These are phyloP conservation scores for Ditula angustiorana DNA, from an alignment of 2,888 invertebrate species.

Conservation along the genomic window DNA sequence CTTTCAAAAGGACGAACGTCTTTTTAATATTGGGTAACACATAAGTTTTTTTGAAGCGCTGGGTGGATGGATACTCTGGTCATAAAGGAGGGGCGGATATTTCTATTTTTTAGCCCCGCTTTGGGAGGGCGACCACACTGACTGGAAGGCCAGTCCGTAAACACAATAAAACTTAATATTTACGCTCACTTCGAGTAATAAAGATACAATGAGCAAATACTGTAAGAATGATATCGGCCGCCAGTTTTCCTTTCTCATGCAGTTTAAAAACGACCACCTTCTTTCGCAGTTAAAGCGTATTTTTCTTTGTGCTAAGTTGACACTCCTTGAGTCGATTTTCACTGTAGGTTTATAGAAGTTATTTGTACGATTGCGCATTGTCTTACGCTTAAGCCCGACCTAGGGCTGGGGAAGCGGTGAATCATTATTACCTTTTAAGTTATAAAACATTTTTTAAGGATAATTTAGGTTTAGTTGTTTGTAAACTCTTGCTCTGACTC, in stretches of 20 bases:
- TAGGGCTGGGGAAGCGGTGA: slow-evolving; percentile 61
- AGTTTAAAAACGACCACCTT: slow-evolving; percentile 46
- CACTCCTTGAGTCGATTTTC: slow-evolving; percentile 49
- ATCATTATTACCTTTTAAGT: not conserved
- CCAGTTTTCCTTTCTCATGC: slow-evolving; percentile 50
- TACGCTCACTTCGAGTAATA: slow-evolving; percentile 77
- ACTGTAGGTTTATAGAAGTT: slow-evolving; percentile 65
- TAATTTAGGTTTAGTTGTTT: not conserved
- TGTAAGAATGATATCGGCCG: slow-evolving; percentile 64
- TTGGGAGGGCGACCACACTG: slow-evolving; percentile 82
- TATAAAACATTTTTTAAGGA: not conserved
- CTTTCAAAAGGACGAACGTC: slow-evolving; percentile 11
- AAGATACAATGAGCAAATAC: slow-evolving; percentile 78
- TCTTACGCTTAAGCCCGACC: slow-evolving; percentile 68
- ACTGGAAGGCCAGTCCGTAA: slow-evolving; percentile 71
- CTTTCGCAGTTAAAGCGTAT: slow-evolving; percentile 39
- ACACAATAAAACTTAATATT: slow-evolving; percentile 83
- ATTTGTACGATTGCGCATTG: slow-evolving; percentile 78
- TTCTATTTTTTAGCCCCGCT: slow-evolving; percentile 64
- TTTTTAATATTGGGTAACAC: not conserved
- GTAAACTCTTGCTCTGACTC: not conserved
- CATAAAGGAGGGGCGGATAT: slow-evolving; percentile 60
- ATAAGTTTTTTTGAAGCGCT: slow-evolving; percentile 4
- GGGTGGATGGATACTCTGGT: slow-evolving; percentile 6
- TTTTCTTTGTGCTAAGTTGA: slow-evolving; percentile 43